Percentiles rank a stretch among this genome's conserved stretches.
Evolutionary conservation across 2,888 invertebrate species (phyloP).

Genomic region (Pterostichus madidus): DNA sequence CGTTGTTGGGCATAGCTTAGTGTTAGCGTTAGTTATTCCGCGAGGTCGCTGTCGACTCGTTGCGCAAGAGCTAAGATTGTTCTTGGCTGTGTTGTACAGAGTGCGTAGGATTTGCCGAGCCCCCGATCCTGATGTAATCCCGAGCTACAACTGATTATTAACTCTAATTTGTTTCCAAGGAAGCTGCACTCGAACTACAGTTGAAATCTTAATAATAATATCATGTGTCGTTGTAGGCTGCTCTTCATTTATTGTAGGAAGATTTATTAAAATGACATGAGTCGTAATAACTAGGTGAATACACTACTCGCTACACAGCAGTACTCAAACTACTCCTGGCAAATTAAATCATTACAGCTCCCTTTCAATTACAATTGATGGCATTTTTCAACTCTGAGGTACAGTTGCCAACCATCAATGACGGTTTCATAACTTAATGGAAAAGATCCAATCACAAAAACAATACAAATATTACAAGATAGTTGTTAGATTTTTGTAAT

Average conservation of each 20-base stretch:
- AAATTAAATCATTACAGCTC: no score
- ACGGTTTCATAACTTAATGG: no score
- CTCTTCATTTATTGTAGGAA: constrained; percentile 8
- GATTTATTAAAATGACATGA: constrained; percentile 2
- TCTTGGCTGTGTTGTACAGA: background rate
- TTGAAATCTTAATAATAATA: constrained; percentile 41
- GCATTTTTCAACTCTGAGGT: no score
- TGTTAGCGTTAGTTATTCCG: background rate
- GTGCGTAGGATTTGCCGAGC: constrained; percentile 43
- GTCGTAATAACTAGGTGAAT: no score
- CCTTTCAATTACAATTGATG: no score
- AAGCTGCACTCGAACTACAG: constrained; percentile 20
- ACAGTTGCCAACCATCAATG: no score
- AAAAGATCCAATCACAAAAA: no score
- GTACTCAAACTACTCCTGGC: no score
- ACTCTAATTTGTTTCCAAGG: constrained; percentile 53
- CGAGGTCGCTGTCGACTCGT: constrained; percentile 40
- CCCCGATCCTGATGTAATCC: constrained; percentile 40
- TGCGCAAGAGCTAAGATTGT: constrained; percentile 35
- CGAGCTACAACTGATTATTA: constrained; percentile 48
- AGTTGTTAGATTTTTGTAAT: no score
- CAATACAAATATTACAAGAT: no score
- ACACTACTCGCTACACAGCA: no score
- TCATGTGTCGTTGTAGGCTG: constrained; percentile 34
- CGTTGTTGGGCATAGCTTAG: constrained; percentile 36